These are phyloP conservation scores for Disparrhopalites patrizii DNA, from an alignment of 2,888 invertebrate genomes.

Conservation along the genomic window DNA sequence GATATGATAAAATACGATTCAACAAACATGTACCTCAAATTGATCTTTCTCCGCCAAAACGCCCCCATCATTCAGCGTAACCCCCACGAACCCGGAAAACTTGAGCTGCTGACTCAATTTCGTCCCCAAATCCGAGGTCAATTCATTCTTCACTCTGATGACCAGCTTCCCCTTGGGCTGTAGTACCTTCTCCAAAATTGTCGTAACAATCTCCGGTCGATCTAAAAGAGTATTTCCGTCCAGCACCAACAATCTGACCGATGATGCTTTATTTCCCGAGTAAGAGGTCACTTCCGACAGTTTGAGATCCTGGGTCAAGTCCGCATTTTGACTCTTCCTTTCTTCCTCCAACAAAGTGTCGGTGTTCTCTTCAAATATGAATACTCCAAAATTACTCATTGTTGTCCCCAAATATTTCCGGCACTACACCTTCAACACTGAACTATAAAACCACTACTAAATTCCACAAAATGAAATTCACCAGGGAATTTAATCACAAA, in stretches of 20 bases:
- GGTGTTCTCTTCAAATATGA: too few relatives aligned
- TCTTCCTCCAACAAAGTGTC: too few relatives aligned
- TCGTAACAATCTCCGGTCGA: constrained; percentile 8
- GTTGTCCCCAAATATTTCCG: too few relatives aligned
- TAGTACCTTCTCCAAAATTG: constrained; percentile 34
- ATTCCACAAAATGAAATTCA: too few relatives aligned
- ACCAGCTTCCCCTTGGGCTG: constrained; percentile 30
- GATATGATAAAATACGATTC: background rate
- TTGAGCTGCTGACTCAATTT: constrained; percentile 9
- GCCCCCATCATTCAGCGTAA: background rate
- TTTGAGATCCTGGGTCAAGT: too few relatives aligned
- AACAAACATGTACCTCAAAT: constrained; percentile 26
- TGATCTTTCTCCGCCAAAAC: constrained; percentile 35
- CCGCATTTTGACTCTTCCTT: too few relatives aligned
- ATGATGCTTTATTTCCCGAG: constrained; percentile 12
- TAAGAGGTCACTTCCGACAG: constrained; percentile 14
- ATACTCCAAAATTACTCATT: too few relatives aligned
- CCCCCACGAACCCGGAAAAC: constrained; percentile 7
- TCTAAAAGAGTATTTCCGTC: constrained; percentile 22
- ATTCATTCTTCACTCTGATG: background rate
- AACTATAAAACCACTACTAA: too few relatives aligned
- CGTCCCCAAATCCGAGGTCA: constrained; percentile 13
- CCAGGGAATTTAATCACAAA: too few relatives aligned
- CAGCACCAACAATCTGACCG: constrained; percentile 22
- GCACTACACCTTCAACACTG: too few relatives aligned